These are phyloP conservation scores for Agrotis clavis DNA, from an alignment of 2,888 invertebrate genomes.

Conservation along the genomic window DNA sequence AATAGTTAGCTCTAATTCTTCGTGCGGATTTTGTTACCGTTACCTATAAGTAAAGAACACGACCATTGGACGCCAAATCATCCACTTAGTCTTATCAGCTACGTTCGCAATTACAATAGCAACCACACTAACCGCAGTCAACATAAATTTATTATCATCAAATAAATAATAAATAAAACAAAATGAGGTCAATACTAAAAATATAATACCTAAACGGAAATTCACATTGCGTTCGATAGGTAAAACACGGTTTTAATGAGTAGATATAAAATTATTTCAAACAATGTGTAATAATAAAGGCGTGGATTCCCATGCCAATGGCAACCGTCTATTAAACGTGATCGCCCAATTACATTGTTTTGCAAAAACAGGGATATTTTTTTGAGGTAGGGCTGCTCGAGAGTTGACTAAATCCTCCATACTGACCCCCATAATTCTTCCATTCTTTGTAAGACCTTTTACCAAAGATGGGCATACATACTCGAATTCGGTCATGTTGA, in stretches of 20 bases:
- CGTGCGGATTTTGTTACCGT: no score
- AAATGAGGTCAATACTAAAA: conserved; percentile 30
- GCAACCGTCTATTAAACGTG: background rate
- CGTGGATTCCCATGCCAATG: conserved; percentile 37
- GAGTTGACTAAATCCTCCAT: no score
- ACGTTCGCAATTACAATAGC: conserved; percentile 33
- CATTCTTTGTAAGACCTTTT: no score
- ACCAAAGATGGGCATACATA: no score
- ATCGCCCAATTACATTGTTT: conserved; percentile 18
- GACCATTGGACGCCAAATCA: conserved; percentile 10
- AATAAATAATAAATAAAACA: conserved; percentile 26
- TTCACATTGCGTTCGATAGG: conserved; percentile 46
- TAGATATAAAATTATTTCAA: background rate
- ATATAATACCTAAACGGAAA: conserved; percentile 53
- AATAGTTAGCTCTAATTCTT: no score
- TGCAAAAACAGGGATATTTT: conserved; percentile 3
- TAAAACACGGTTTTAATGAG: conserved; percentile 53
- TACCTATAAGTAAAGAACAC: conserved; percentile 7
- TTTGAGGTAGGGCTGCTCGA: conserved; percentile 4
- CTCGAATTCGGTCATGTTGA: no score
- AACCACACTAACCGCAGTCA: conserved; percentile 35
- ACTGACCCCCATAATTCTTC: no score
- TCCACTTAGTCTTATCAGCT: conserved; percentile 1
- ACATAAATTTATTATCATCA: conserved; percentile 49
- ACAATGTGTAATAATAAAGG: conserved; percentile 17